Conservation (phyloP, 2,797 vertebrate genomes). For the Oceanodroma leucorhoa region DNA sequence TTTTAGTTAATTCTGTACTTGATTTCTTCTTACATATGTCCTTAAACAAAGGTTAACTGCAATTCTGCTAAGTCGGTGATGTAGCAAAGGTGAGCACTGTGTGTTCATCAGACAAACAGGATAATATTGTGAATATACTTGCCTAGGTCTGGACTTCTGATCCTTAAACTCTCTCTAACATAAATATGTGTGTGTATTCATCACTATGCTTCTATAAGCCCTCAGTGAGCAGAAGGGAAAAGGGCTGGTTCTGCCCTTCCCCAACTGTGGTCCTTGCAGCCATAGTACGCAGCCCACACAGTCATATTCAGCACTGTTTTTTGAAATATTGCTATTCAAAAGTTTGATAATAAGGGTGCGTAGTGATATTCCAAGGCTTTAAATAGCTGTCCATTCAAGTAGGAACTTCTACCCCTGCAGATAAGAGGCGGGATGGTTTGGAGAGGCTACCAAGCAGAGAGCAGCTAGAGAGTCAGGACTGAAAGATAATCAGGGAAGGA, state of each 20-base stretch:
- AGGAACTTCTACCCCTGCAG: neutral
- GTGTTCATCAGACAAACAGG: neutral
- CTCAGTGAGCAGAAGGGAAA: neutral
- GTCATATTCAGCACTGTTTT: accelerated
- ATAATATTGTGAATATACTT: neutral
- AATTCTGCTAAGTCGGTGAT: neutral
- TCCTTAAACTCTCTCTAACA: neutral
- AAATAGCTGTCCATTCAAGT: neutral
- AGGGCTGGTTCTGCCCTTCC: neutral
- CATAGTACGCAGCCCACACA: neutral
- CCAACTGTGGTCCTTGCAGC: neutral
- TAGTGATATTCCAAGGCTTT: neutral
- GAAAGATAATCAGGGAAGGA: neutral
- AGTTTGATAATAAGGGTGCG: neutral
- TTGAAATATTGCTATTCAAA: neutral
- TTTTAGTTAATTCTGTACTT: neutral
- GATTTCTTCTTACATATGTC: neutral
- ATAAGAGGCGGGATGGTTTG: accelerated
- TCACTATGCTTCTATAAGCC: neutral
- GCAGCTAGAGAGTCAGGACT: neutral
- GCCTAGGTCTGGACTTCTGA: neutral
- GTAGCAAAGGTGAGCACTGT: neutral
- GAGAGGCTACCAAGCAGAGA: neutral
- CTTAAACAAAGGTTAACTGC: neutral
- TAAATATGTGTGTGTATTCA: accelerated